Evolutionary conservation across 2,797 vertebrate genomes (phyloP).

Genomic region (Toxotes lorentzi): DNA sequence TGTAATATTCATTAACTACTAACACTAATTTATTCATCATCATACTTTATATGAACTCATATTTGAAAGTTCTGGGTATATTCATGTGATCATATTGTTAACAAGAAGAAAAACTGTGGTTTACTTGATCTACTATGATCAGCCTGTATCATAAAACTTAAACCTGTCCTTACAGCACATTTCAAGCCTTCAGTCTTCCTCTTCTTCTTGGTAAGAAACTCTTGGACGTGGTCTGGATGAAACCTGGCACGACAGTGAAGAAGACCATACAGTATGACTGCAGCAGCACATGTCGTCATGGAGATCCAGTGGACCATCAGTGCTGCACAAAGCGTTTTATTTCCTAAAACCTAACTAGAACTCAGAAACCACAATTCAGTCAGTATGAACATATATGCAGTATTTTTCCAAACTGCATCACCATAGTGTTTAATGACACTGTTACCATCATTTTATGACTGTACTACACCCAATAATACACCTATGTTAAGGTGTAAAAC

Average conservation of each 20-base stretch:
- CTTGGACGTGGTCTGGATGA: slow-evolving; percentile 95
- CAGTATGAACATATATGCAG: neutral
- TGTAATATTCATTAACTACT: neutral
- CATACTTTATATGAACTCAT: neutral
- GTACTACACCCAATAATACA: neutral
- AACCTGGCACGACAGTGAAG: slow-evolving; percentile 84
- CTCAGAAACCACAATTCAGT: neutral
- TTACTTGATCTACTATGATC: neutral
- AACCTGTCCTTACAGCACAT: slow-evolving; percentile 90
- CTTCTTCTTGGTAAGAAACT: slow-evolving; percentile 93
- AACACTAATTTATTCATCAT: neutral
- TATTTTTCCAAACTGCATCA: neutral
- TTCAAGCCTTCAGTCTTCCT: slow-evolving; percentile 97
- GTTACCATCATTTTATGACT: neutral
- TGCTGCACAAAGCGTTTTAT: neutral
- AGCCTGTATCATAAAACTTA: neutral
- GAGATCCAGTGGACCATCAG: neutral
- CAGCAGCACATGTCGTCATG: neutral
- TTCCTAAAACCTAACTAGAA: too few species aligned
- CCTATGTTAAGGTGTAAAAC: neutral
- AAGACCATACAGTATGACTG: neutral
- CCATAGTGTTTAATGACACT: neutral
- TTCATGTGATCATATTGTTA: too few species aligned
- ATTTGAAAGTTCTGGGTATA: neutral
- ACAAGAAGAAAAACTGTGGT: too few species aligned